Conservation (phyloP, 1,140 invertebrate genomes). For the Doryteuthis pealeii region DNA sequence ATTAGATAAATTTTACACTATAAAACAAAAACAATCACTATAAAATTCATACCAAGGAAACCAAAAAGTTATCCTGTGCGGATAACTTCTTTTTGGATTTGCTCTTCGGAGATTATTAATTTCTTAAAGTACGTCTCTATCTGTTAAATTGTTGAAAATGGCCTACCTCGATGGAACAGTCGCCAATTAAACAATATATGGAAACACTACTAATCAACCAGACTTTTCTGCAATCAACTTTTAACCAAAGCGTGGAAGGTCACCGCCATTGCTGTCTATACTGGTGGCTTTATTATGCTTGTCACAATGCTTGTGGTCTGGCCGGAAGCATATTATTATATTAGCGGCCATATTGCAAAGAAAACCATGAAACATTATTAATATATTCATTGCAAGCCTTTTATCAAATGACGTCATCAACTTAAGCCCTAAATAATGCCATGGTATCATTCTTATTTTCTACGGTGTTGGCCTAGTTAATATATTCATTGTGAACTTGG, state of each 20-base stretch:
- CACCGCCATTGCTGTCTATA: too few species aligned
- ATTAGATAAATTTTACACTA: too few species aligned
- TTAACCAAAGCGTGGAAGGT: too few species aligned
- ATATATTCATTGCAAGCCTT: conserved; percentile 57
- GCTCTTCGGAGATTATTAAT: too few species aligned
- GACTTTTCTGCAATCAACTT: conserved; percentile 30
- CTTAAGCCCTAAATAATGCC: conserved; percentile 55
- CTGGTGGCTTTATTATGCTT: conserved; percentile 47
- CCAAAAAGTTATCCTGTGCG: too few species aligned
- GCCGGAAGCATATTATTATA: conserved; percentile 49
- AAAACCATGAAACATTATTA: conserved; percentile 50
- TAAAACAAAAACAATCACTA: too few species aligned
- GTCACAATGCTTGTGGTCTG: conserved; percentile 44
- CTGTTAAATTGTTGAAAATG: not conserved
- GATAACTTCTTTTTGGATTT: too few species aligned
- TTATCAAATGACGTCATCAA: conserved; percentile 59
- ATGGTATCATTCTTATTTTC: conserved; percentile 57
- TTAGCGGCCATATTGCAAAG: conserved; percentile 43
- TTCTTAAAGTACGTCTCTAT: conserved; percentile 16
- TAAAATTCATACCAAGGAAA: too few species aligned
- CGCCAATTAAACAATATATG: not conserved
- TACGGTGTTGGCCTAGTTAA: conserved; percentile 47
- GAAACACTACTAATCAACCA: not conserved
- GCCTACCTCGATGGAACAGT: not conserved
- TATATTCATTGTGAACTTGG: conserved; percentile 49